Conservation (phyloP, 2,888 invertebrate genomes). For the Chesias legatella region DNA sequence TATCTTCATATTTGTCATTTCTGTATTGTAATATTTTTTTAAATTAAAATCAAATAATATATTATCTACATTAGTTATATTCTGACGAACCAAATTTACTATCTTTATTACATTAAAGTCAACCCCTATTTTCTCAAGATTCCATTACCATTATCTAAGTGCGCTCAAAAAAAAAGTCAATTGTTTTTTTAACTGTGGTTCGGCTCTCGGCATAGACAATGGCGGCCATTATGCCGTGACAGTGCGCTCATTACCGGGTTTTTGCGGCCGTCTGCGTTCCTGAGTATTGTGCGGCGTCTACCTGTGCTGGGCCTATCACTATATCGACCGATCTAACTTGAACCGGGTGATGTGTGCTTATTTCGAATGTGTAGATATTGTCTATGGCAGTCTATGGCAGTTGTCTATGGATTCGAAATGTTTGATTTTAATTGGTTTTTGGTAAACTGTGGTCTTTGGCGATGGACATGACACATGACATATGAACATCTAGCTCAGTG, state of each 20-base stretch:
- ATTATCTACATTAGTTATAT: too few relatives aligned
- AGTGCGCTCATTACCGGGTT: constrained; percentile 75
- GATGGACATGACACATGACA: too few relatives aligned
- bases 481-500: too few relatives aligned
- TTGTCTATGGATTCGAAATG: too few relatives aligned
- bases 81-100: constrained; percentile 4
- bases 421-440: too few relatives aligned
- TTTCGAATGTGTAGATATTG: constrained; percentile 21
- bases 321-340: constrained; percentile 37
- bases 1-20: too few relatives aligned
- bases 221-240: constrained; percentile 63
- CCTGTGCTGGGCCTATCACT: constrained; percentile 67
- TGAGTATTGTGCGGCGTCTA: constrained; percentile 64
- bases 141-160: constrained; percentile 32
- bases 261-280: constrained; percentile 47
- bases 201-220: constrained; percentile 65
- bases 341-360: constrained; percentile 29
- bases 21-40: too few relatives aligned
- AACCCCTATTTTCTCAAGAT: constrained; percentile 24
- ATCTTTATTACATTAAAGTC: constrained; percentile 18
- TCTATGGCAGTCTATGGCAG: constrained; percentile 15
- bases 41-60: too few relatives aligned
- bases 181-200: constrained; percentile 42
- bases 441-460: too few relatives aligned
- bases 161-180: constrained; percentile 37